phyloP scores from a whole-genome alignment of 2,888 invertebrate genomes.

The Cheilosia vulpina region DNA sequence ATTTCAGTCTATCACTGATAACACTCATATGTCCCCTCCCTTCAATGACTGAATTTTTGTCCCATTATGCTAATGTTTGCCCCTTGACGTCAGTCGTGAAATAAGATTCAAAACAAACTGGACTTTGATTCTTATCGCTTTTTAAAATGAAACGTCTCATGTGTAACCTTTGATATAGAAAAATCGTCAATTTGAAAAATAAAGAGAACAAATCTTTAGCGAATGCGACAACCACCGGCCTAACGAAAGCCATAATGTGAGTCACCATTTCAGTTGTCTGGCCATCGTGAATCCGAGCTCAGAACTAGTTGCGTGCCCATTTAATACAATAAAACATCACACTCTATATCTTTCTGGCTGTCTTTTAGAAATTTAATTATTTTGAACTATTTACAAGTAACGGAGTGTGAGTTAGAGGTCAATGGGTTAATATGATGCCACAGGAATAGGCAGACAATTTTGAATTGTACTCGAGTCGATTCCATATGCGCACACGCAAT shows the following conservation, averaged over 20 bases:
- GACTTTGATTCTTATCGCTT: conserved; percentile 6
- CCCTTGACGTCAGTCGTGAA: conserved; percentile 14
- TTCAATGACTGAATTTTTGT: not conserved
- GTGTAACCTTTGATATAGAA: not conserved
- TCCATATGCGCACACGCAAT: not conserved
- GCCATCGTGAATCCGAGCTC: conserved; percentile 9
- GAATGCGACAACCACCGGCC: not conserved
- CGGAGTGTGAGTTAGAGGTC: conserved; percentile 11
- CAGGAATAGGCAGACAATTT: not conserved
- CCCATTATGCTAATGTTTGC: not conserved
- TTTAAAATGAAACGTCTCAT: not conserved
- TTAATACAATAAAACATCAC: conserved; percentile 5
- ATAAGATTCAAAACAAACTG: not conserved
- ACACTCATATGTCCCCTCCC: not conserved
- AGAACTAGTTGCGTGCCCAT: not conserved
- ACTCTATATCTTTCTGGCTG: not conserved
- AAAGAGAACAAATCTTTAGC: not conserved
- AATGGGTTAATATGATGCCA: conserved; percentile 5
- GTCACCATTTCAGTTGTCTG: conserved; percentile 10
- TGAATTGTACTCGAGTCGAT: not conserved
- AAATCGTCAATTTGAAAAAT: not conserved
- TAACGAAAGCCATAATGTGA: conserved; percentile 1
- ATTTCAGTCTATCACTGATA: not conserved
- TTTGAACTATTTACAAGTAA: not conserved
- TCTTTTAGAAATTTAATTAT: not conserved